Evolutionary conservation across 2,888 invertebrate species (phyloP), one percentile per base, ranked within the genome.

Genomic region (Leptarthrus brevirostris): DNA sequence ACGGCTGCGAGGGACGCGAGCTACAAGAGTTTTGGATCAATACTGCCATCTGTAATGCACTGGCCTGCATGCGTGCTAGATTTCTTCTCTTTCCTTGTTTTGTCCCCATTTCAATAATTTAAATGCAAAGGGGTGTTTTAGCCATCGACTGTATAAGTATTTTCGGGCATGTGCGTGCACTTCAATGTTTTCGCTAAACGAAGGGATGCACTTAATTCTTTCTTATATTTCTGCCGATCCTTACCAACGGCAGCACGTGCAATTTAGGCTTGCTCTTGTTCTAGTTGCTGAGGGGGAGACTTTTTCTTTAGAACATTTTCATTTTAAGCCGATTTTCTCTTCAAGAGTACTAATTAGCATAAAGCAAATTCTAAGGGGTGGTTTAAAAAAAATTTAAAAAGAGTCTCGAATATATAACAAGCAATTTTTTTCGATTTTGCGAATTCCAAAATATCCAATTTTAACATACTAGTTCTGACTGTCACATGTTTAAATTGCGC

Each of bases 231-330:
- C 18, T 1, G 34, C 18, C 52, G 18, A 72, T 58, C 58, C 58
- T 58, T 72, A 26, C 58, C 72, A 58, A 56, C 40, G 26, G 56
- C 72, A 58, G 72, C 72, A 72, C 72, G 72, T 72, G 72, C 72
- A 72, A 58, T 72, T 72, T 72, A 44, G 24, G 18, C 14, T 12
- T 20, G 16, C 12, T 22, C 18, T 8, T 30, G 24, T 8, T 34
- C 34, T 14, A 14, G 34, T 18, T 20, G 10, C 16, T 47, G 22
- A 10, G 64, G 64, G 24, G 2, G 26, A 47, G 24, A 18, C 26
- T 64, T 12, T n/a, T 6, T 52, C 22, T 26, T 12, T 47, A 72
- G 47, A 49, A 22, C 18, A 36, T 58, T 72, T 54, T 58, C 44
- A 40, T 58, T 72, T 72, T 72, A 72, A 72, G 72, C 47, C 16